Evolutionary conservation across 2,797 vertebrate species (phyloP), one percentile per base, ranked within the genome.

Genomic region (Intellagama lesueurii): DNA sequence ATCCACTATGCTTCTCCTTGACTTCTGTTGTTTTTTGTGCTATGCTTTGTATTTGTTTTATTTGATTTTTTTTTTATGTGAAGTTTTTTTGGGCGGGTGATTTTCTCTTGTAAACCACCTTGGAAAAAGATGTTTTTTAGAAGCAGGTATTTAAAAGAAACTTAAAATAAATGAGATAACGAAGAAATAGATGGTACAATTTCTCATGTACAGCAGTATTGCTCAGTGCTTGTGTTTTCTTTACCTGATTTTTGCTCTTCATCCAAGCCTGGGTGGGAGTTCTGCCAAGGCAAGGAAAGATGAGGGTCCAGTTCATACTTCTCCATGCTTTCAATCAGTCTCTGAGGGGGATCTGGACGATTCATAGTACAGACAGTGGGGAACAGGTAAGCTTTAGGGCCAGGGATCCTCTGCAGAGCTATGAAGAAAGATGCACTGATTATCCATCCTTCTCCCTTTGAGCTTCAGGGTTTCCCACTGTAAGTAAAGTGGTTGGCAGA

Each of bases 231-330:
- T 0, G 0, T 12, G 3, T 0, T 85, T 89, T 44, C 69, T 92
- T 94, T 92, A 98, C 98, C 98, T 97, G 96, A 93, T 66, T 97
- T 96, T 90, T 92, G 90, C 91, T 96, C 93, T 86, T 96, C 93
- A 0, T 96, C 96, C 94, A 95, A 82, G 76, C 70, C 90, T 89
- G 95, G 66, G 11, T 81, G 90, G 90, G 64, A 91, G 84, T 87
- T 92, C 78, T 79, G 88, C 93, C 94, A 94, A 66, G 92, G 72
- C 92, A 97, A 95, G 82, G 93, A 79, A 26, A 92, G 94, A 88
- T 96, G 94, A 0, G 73, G 90, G 0, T 97, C 95, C 90, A 92
- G 93, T 88, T 95, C 95, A 24, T 93, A 93, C n/a, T 91, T 89
- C 85, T 98, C 97, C 72, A 93, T 93, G 93, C 95, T 95, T 92